phyloP scores from a whole-genome alignment of 2,113 vertebrate species.

The Todiramphus chloris region DNA sequence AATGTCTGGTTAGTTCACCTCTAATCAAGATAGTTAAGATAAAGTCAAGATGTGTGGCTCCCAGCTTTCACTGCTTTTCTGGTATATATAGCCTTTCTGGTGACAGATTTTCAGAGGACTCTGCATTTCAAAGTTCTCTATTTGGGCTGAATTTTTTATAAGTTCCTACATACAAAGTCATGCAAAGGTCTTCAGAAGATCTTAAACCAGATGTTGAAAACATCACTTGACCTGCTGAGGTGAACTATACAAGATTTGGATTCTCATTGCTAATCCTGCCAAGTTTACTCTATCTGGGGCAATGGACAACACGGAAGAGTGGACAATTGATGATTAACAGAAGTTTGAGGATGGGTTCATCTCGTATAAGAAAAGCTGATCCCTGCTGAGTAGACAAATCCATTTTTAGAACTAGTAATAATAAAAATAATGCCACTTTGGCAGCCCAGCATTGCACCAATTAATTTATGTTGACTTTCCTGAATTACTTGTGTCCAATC shows the following conservation, averaged over 20 bases:
- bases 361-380: background rate
- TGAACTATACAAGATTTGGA: background rate
- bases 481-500: constrained; percentile 37
- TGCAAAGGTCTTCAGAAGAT: background rate
- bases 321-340: background rate
- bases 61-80: background rate
- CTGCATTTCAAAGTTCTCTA: background rate
- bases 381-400: background rate
- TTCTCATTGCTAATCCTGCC: background rate
- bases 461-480: constrained; percentile 45
- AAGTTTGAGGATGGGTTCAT: background rate
- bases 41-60: background rate
- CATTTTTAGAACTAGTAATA: constrained; percentile 31
- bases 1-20: background rate
- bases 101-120: background rate
- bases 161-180: background rate
- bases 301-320: background rate
- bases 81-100: background rate
- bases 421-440: constrained; percentile 23
- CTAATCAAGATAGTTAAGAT: background rate
- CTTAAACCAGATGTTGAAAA: background rate
- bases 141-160: background rate
- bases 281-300: background rate
- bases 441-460: constrained; percentile 8
- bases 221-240: background rate